phyloP scores from a whole-genome alignment of 2,113 vertebrate species.

The Piaya cayana region DNA sequence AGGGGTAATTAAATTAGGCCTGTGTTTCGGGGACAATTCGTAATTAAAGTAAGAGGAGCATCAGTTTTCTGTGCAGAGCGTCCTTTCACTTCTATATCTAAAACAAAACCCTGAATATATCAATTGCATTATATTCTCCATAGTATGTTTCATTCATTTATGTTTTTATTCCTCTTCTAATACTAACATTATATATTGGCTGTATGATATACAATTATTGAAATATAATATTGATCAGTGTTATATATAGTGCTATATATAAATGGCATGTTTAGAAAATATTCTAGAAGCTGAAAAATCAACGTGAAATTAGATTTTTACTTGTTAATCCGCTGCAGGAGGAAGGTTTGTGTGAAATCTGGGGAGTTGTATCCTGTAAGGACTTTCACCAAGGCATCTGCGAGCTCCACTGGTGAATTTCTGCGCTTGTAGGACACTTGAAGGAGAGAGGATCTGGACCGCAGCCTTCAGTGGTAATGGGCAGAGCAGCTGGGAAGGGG shows the following conservation, averaged over 20 bases:
- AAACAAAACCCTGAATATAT: not conserved
- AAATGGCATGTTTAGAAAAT: not conserved
- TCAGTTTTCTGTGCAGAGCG: not conserved
- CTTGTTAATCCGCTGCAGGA: not conserved
- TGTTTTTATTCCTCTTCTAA: not conserved
- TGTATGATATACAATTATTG: not conserved
- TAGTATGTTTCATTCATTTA: not conserved
- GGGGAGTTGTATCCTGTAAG: not conserved
- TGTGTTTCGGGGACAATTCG: not conserved
- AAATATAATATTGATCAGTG: not conserved
- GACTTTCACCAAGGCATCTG: not conserved
- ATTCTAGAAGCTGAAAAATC: not conserved
- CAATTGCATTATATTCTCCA: not conserved
- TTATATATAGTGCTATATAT: too few species aligned
- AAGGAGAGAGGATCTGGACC: conserved; percentile 53
- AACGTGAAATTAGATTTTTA: not conserved
- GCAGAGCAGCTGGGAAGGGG: conserved; percentile 57
- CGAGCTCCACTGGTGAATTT: not conserved
- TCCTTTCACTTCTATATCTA: not conserved
- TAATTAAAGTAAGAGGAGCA: not conserved
- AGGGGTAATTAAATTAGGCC: not conserved
- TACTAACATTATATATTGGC: not conserved
- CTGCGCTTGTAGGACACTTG: conserved; percentile 36
- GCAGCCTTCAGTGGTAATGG: conserved; percentile 39
- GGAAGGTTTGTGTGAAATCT: not conserved